Percentiles rank a stretch among this genome's conserved stretches.
phyloP scores from a whole-genome alignment of 2,888 invertebrate genomes.

The Pterobdella sp. region DNA sequence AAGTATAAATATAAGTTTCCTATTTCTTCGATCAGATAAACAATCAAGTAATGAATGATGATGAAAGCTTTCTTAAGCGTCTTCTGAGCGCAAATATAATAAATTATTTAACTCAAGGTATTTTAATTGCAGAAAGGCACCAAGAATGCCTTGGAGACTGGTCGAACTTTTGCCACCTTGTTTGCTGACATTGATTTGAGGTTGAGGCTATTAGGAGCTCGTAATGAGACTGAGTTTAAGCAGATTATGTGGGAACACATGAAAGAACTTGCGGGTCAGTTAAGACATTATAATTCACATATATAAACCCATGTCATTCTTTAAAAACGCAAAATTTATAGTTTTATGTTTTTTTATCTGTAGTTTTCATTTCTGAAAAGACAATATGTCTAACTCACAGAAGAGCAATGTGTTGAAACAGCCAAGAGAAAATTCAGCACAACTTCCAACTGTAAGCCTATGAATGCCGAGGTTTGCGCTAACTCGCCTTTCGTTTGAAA shows the following conservation, averaged over 20 bases:
- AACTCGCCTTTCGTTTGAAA: too few relatives aligned
- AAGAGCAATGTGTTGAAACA: slow-evolving; percentile 29
- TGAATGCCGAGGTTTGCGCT: too few relatives aligned
- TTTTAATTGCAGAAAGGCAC: slow-evolving; percentile 58
- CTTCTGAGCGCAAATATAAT: too few relatives aligned
- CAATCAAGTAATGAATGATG: too few relatives aligned
- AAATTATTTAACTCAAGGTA: too few relatives aligned
- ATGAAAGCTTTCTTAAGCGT: too few relatives aligned
- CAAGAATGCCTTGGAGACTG: slow-evolving; percentile 58
- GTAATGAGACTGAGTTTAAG: slow-evolving; percentile 56
- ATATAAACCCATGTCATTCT: background rate
- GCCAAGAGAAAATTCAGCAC: slow-evolving; percentile 26
- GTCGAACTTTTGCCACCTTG: slow-evolving; percentile 58
- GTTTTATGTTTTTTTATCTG: background rate
- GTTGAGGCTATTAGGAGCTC: slow-evolving; percentile 55
- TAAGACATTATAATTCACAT: slow-evolving; percentile 38
- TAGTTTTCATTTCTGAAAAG: background rate
- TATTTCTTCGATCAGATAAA: too few relatives aligned
- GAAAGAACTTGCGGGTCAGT: slow-evolving; percentile 50
- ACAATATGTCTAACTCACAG: background rate
- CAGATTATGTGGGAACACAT: slow-evolving; percentile 52
- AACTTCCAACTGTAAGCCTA: slow-evolving; percentile 26
- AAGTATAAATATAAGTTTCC: too few relatives aligned
- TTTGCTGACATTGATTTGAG: slow-evolving; percentile 59
- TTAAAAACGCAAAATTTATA: background rate